Evolutionary conservation across 2,797 vertebrate genomes (phyloP).

Genomic region (Lerista edwardsae): DNA sequence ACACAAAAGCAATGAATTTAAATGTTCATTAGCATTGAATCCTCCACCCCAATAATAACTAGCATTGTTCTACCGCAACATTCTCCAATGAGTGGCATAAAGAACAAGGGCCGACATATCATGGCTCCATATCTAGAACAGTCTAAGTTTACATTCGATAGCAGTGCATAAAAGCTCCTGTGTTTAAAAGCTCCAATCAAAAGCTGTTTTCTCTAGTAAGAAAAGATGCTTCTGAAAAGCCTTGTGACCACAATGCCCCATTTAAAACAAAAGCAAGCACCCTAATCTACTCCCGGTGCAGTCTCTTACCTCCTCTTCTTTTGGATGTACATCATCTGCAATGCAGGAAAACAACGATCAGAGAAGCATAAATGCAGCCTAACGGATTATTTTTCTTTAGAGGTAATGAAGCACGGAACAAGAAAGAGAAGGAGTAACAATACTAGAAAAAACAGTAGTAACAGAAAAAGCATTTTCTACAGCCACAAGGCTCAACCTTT

Average conservation of each 20-base stretch:
- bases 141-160: not conserved
- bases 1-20: not conserved
- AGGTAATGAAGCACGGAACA: constrained; percentile 9
- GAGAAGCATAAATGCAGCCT: accelerated
- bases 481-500: not conserved
- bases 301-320: constrained; percentile 78
- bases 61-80: not conserved
- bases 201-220: not conserved
- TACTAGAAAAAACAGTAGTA: not conserved
- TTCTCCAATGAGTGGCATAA: not conserved
- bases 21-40: not conserved
- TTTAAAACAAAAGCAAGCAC: not conserved
- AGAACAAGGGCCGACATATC: not conserved
- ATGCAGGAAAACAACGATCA: constrained; percentile 34
- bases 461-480: not conserved
- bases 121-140: not conserved
- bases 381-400: not conserved
- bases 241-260: not conserved
- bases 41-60: not conserved
- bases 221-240: not conserved
- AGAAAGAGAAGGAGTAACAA: not conserved
- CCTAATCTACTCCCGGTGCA: not conserved
- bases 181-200: not conserved
- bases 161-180: not conserved
- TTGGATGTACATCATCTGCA: constrained; percentile 79